A percentile compares a stretch with the other conserved stretches of the same genome.
These are phyloP conservation scores for Lutra lutra DNA, from an alignment of 2,797 vertebrate genomes.

Conservation along the genomic window DNA sequence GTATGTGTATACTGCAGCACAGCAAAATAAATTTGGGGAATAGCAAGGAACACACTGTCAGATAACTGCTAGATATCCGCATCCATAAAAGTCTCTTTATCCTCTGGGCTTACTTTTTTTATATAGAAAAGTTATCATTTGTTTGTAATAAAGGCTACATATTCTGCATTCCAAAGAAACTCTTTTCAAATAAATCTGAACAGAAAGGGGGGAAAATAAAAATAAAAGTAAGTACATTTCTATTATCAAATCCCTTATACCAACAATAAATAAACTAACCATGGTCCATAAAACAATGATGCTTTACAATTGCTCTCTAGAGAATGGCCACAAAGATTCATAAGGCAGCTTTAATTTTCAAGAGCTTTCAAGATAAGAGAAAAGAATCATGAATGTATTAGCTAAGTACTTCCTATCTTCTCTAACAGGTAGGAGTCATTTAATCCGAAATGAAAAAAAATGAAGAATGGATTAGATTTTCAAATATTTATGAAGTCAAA, in stretches of 20 bases:
- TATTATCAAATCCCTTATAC: background rate
- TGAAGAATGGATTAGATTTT: conserved; percentile 40
- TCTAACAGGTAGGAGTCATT: conserved; percentile 15
- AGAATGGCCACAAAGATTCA: background rate
- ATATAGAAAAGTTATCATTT: background rate
- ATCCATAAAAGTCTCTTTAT: background rate
- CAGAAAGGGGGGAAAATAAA: accelerated
- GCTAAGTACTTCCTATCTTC: background rate
- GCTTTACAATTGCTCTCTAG: background rate
- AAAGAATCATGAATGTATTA: background rate
- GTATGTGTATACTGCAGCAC: background rate
- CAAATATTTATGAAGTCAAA: conserved; percentile 61
- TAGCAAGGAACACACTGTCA: background rate
- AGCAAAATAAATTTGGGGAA: conserved; percentile 42
- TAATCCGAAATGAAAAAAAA: conserved; percentile 27
- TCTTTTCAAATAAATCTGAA: conserved; percentile 5
- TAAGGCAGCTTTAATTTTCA: background rate
- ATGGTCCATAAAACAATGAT: background rate
- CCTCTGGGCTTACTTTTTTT: background rate
- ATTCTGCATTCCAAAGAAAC: background rate
- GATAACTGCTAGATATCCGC: background rate
- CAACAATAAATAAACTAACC: background rate
- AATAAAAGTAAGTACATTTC: background rate
- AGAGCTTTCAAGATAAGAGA: conserved; percentile 32
- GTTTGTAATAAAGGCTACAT: background rate